Evolutionary conservation across 2,113 vertebrate genomes (phyloP), one percentile per base, ranked within the genome.

Genomic region (Entomyzon cyanotis): DNA sequence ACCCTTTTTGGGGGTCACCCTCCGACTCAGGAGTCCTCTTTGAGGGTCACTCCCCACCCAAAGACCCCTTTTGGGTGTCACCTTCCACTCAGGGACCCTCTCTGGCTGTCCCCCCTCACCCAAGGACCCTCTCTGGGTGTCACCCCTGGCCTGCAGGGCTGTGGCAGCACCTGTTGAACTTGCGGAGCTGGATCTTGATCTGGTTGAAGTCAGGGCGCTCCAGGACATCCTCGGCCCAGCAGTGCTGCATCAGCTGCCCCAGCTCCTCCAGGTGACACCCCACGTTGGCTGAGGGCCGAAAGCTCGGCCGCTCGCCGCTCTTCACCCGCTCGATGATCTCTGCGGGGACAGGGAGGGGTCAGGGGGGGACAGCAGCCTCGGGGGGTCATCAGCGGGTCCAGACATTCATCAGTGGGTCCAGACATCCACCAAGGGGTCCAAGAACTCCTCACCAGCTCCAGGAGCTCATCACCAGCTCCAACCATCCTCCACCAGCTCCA

Each of bases 141-240:
- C 24, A 89, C n/a, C 33, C 15, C n/a, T 42, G 56, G 6, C 13
- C 7, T 39, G 39, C 1, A 0, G 14, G 25, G 39, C 39, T 39
- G 39, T 39, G 39, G 39, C 39, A 31, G 25, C 71, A 99, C 99
- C 98, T 99, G 98, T 99, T 98, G 73, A 99, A 98, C 84, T 98
- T 99, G 77, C 98, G 98, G 31, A 99, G 97, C 58, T 98, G 97
- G 71, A 99, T 95, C 94, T 98, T 99, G 96, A 99, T 98, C 91
- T 99, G 98, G 94, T 97, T 97, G 94, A 99, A 99, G 86, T 99
- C 99, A 0, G 99, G 99, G 31, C 99, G 96, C 44, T 99, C 99
- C 50, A 97, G 94, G 0, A 97, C 64, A 17, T 99, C 99, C 79
- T 99, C 98, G 0, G 98, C 98, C 99, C 99, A 99, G 96, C 99